Evolutionary conservation across 2,113 vertebrate genomes (phyloP).

Genomic region (Burhinus oedicnemus): DNA sequence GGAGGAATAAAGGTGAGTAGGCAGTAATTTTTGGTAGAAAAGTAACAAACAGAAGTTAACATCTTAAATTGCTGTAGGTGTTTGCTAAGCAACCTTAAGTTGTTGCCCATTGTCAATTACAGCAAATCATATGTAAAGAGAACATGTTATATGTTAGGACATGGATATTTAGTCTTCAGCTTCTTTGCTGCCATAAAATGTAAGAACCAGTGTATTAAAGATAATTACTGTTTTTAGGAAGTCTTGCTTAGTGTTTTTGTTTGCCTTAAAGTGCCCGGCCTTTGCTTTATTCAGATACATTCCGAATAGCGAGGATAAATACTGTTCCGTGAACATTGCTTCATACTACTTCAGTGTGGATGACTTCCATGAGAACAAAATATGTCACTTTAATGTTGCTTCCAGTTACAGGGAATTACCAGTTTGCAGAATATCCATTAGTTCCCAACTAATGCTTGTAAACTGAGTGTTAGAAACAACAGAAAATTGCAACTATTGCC

Average conservation of each 20-base stretch:
- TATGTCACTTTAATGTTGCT: not conserved
- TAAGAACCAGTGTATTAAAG: not conserved
- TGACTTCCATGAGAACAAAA: not conserved
- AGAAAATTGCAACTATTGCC: not conserved
- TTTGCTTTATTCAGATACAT: not conserved
- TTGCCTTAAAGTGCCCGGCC: not conserved
- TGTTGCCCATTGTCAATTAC: not conserved
- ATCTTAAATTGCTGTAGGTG: not conserved
- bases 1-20: not conserved
- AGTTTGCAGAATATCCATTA: not conserved
- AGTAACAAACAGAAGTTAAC: not conserved
- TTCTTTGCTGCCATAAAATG: not conserved
- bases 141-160: not conserved
- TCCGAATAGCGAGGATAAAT: not conserved
- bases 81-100: not conserved
- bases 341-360: not conserved
- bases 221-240: slow-evolving; percentile 2
- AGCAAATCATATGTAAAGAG: not conserved
- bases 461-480: not conserved
- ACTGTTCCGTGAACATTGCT: not conserved
- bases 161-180: not conserved
- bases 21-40: not conserved
- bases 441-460: not conserved
- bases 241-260: not conserved
- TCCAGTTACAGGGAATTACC: not conserved